Conservation (phyloP, 2,888 invertebrate genomes). For the Ophion obscuratus region DNA sequence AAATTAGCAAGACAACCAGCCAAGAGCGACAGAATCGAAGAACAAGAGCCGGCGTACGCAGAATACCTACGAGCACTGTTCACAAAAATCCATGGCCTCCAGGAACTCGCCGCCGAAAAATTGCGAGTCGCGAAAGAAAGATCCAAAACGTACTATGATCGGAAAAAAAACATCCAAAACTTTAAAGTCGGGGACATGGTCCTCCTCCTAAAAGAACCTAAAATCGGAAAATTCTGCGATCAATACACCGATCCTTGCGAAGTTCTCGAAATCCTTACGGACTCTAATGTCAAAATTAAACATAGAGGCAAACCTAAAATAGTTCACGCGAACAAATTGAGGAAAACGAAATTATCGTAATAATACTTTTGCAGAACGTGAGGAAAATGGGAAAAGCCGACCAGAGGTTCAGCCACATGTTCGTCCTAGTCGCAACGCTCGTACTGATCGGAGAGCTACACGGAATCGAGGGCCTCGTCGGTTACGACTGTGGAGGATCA, state of each 20-base stretch:
- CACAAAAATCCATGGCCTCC: constrained; percentile 33
- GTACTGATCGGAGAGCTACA: too few relatives aligned
- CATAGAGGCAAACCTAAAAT: constrained; percentile 2
- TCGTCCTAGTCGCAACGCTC: too few relatives aligned
- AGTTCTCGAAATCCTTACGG: constrained; percentile 25
- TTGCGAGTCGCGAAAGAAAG: constrained; percentile 24
- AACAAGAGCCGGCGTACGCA: not conserved
- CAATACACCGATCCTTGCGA: constrained; percentile 39
- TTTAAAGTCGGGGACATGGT: constrained; percentile 43
- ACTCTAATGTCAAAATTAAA: constrained; percentile 30
- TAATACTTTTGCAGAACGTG: not conserved
- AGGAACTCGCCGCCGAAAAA: constrained; percentile 16
- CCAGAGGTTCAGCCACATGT: not conserved
- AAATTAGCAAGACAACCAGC: constrained; percentile 40
- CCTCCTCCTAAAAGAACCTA: constrained; percentile 38
- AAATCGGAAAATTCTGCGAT: constrained; percentile 20
- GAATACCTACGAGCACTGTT: constrained; percentile 32
- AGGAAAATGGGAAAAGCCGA: not conserved
- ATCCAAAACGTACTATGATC: constrained; percentile 37
- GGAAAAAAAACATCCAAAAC: constrained; percentile 32
- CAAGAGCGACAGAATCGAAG: constrained; percentile 6
- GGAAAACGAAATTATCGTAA: constrained; percentile 14
- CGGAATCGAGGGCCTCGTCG: too few relatives aligned
- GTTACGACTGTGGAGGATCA: too few relatives aligned
- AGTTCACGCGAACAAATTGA: constrained; percentile 42